Conservation (phyloP, 1,140 invertebrate species). For the Dreissena polymorpha region DNA sequence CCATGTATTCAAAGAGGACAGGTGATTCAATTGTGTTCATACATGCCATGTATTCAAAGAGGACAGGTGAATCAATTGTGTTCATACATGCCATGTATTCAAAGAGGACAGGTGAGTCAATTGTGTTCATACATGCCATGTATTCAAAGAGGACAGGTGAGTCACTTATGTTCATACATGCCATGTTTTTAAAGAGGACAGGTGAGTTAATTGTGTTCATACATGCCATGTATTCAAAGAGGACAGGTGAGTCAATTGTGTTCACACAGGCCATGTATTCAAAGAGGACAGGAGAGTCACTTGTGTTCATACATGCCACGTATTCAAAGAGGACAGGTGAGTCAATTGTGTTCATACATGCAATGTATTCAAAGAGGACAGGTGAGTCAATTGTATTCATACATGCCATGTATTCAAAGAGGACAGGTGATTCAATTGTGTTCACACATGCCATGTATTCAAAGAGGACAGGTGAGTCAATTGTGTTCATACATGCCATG, state of each 20-base stretch:
- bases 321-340: conserved; percentile 69
- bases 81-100: neutral
- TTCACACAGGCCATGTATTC: neutral
- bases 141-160: conserved; percentile 69
- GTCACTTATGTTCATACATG: neutral
- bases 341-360: neutral
- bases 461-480: conserved; percentile 68
- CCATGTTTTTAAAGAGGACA: conserved; percentile 58
- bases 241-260: conserved; percentile 63
- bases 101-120: conserved; percentile 68
- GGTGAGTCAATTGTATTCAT: conserved; percentile 52
- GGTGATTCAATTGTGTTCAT: conserved; percentile 52
- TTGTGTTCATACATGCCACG: neutral
- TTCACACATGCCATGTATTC: neutral
- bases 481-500: neutral
- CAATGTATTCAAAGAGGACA: conserved; percentile 57
- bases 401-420: neutral
- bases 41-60: neutral
- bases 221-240: neutral
- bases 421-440: conserved; percentile 63
- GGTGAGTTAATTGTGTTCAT: conserved; percentile 52
- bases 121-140: neutral
- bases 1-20: conserved; percentile 58
- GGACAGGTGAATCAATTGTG: conserved; percentile 63
- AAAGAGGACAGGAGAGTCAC: conserved; percentile 67